phyloP scores from a whole-genome alignment of 2,888 invertebrate species.

The Gasteruption jaculator region DNA sequence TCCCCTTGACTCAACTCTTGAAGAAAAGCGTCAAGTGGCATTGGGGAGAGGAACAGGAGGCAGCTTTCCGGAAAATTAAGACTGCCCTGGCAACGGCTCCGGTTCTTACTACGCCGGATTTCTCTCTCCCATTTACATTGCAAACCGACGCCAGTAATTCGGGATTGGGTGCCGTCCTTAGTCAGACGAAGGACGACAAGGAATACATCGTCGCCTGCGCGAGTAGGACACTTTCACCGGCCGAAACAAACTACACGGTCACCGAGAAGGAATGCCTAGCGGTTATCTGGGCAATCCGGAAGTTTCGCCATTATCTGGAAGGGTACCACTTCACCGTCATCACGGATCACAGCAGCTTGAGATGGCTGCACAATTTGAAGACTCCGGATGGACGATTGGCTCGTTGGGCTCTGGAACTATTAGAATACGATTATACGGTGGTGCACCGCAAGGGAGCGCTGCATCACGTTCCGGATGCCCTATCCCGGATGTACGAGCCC shows the following conservation, averaged over 20 bases:
- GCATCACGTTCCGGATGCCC: too few species aligned
- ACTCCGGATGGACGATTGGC: slow-evolving; percentile 21
- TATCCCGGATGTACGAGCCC: too few species aligned
- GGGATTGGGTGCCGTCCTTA: too few species aligned
- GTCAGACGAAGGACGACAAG: slow-evolving; percentile 6
- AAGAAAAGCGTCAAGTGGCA: slow-evolving; percentile 21
- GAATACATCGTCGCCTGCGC: slow-evolving; percentile 22
- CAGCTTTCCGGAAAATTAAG: slow-evolving; percentile 22
- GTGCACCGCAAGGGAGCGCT: too few species aligned
- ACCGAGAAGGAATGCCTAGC: slow-evolving; percentile 28
- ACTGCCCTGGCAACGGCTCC: slow-evolving; percentile 17
- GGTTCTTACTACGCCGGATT: slow-evolving; percentile 24
- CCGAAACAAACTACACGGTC: slow-evolving; percentile 17
- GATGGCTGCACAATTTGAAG: slow-evolving; percentile 26
- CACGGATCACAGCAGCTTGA: slow-evolving; percentile 26
- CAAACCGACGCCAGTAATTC: slow-evolving; percentile 26
- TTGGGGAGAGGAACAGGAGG: slow-evolving; percentile 22
- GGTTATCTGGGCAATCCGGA: slow-evolving; percentile 23
- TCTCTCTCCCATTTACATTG: slow-evolving; percentile 17
- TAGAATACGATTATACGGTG: too few species aligned
- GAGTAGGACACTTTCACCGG: slow-evolving; percentile 13
- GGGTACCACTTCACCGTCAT: slow-evolving; percentile 27
- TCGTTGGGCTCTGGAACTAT: too few species aligned
- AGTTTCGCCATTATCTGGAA: slow-evolving; percentile 25
- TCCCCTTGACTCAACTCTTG: slow-evolving; percentile 23